Evolutionary conservation across 2,113 vertebrate genomes (phyloP).

Genomic region (Mus musculus): GRCm39 chr14:120054001-120054500

Average conservation of each 20-base stretch:
- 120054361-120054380: slow-evolving; percentile 65
- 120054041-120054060: slow-evolving; percentile 79
- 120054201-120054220: slow-evolving; percentile 73
- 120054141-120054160: slow-evolving; percentile 78
- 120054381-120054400: slow-evolving; percentile 81
- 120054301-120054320: slow-evolving; percentile 73
- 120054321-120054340: slow-evolving; percentile 78
- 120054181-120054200: slow-evolving; percentile 73
- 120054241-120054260: slow-evolving; percentile 74
- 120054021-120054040: slow-evolving; percentile 76
- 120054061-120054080: slow-evolving; percentile 75
- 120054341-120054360: slow-evolving; percentile 78
- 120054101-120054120: slow-evolving; percentile 82
- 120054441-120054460: slow-evolving; percentile 79
- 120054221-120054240: slow-evolving; percentile 76
- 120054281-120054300: slow-evolving; percentile 64
- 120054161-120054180: slow-evolving; percentile 79
- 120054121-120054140: slow-evolving; percentile 77
- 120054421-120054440: slow-evolving; percentile 79
- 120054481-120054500: slow-evolving; percentile 82
- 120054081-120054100: slow-evolving; percentile 73
- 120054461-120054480: slow-evolving; percentile 72
- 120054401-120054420: slow-evolving; percentile 80
- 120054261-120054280: slow-evolving; percentile 78
- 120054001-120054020: slow-evolving; percentile 79